A percentile compares a stretch with the other conserved stretches of the same genome.
Evolutionary conservation across 2,113 vertebrate species (phyloP).

Genomic region (Trogon melanurus): DNA sequence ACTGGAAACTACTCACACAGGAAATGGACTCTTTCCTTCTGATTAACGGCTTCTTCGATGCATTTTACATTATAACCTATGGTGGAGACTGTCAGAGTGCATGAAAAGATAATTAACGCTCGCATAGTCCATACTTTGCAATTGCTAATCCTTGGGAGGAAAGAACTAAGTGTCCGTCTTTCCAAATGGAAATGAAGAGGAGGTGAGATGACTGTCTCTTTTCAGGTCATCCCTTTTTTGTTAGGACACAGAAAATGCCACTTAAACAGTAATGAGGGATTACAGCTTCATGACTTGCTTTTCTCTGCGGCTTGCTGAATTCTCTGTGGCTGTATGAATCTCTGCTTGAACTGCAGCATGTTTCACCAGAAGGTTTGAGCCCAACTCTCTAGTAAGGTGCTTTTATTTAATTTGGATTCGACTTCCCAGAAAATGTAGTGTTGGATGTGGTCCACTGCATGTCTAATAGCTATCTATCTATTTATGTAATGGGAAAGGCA

Average conservation of each 20-base stretch:
- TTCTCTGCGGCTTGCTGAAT: background rate
- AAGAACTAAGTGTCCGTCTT: background rate
- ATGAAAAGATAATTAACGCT: background rate
- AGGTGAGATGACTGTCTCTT: background rate
- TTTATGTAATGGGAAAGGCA: background rate
- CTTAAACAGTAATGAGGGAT: background rate
- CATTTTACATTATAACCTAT: background rate
- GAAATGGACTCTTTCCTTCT: background rate
- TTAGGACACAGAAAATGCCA: background rate
- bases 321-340: background rate
- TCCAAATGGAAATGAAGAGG: background rate
- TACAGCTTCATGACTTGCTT: background rate
- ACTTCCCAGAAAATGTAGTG: background rate
- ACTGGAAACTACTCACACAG: background rate
- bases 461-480: background rate
- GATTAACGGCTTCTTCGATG: background rate
- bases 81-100: background rate
- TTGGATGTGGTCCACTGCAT: background rate
- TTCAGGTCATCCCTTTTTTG: background rate
- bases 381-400: background rate
- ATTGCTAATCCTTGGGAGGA: background rate
- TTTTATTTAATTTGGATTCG: background rate
- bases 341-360: background rate
- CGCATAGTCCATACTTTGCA: fast-evolving
- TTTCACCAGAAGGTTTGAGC: background rate